Percentiles rank a stretch among this genome's conserved stretches.
Conservation (phyloP, 2,888 invertebrate genomes). For the Dusona sp. region DNA sequence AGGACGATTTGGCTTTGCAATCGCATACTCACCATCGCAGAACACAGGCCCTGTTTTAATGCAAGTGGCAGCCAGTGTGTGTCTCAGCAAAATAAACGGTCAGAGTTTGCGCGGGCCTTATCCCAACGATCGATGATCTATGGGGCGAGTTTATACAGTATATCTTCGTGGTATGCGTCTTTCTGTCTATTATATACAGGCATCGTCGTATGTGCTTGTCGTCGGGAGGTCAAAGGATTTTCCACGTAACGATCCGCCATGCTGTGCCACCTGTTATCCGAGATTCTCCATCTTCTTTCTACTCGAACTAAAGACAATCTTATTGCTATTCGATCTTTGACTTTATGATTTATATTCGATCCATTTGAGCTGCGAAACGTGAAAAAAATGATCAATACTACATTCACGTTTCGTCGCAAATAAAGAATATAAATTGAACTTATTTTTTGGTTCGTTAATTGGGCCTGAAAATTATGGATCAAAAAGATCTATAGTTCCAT, state of each 20-base stretch:
- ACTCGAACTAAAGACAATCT: constrained; percentile 38
- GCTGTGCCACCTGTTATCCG: constrained; percentile 73
- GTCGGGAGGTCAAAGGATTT: constrained; percentile 74
- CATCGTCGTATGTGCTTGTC: constrained; percentile 46
- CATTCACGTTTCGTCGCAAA: not conserved
- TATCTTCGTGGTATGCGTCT: constrained; percentile 31
- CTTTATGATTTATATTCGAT: constrained; percentile 2
- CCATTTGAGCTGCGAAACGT: not conserved
- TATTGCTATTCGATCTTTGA: constrained; percentile 42
- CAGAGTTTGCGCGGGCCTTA: constrained; percentile 57
- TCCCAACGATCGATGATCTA: constrained; percentile 68
- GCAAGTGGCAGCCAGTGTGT: constrained; percentile 38
- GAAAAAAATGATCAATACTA: not conserved
- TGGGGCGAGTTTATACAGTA: constrained; percentile 44
- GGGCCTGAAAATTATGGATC: not conserved
- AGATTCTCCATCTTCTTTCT: constrained; percentile 66
- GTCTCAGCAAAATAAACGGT: constrained; percentile 55
- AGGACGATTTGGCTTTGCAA: constrained; percentile 48
- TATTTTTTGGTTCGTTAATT: not conserved
- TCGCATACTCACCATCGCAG: constrained; percentile 47
- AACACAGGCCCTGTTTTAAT: constrained; percentile 25
- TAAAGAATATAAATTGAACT: not conserved
- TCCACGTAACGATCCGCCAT: constrained; percentile 71
- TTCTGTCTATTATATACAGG: constrained; percentile 30
- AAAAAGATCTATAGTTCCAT: not conserved